Conservation (phyloP, 2,113 vertebrate species). For the Cryptomyrus ogoouensis region DNA sequence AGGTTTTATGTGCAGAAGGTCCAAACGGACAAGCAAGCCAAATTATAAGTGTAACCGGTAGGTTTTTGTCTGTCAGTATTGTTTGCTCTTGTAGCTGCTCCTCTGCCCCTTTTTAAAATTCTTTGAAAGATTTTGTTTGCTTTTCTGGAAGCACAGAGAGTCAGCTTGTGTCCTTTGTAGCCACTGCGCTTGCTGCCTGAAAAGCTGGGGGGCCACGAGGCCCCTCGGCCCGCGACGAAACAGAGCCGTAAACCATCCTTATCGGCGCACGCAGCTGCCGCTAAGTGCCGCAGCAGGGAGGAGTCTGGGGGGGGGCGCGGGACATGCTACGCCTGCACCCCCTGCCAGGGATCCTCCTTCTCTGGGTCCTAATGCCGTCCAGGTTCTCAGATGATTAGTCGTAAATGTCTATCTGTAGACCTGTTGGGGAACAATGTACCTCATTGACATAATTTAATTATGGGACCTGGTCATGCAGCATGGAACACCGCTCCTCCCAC, state of each 20-base stretch:
- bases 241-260: background rate
- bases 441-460: constrained; percentile 19
- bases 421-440: background rate
- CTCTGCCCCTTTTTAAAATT: background rate
- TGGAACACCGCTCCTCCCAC: background rate
- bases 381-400: background rate
- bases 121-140: background rate
- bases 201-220: background rate
- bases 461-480: background rate
- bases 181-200: background rate
- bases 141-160: background rate
- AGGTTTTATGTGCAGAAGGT: background rate
- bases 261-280: background rate
- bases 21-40: background rate
- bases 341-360: background rate
- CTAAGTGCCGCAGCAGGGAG: background rate
- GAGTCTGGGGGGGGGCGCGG: background rate
- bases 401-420: background rate
- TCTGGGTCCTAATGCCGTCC: background rate
- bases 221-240: background rate
- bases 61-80: background rate
- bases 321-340: background rate
- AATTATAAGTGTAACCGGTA: background rate
- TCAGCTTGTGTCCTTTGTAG: background rate
- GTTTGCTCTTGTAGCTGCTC: background rate